These are phyloP conservation scores for Melanotaenia boesemani DNA, from an alignment of 2,797 vertebrate genomes.

Conservation along the genomic window DNA sequence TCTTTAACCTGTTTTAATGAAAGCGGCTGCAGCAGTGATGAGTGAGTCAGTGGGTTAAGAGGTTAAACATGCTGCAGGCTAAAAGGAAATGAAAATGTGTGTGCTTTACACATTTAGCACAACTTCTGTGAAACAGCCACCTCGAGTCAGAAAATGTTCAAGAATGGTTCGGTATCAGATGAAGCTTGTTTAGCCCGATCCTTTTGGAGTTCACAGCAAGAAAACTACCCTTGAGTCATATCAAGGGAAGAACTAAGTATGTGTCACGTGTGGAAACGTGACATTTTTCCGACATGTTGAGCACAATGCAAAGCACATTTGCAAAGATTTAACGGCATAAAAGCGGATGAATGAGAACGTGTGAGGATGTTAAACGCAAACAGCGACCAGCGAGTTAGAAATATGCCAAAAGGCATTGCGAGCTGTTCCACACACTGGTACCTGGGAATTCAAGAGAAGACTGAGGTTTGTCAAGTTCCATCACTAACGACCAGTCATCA, in stretches of 20 bases:
- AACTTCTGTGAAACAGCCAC: constrained; percentile 26
- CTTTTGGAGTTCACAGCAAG: constrained; percentile 20
- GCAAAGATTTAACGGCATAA: constrained; percentile 18
- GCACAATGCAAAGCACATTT: constrained; percentile 19
- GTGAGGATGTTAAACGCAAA: constrained; percentile 19
- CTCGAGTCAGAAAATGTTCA: constrained; percentile 33
- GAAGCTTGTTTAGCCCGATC: constrained; percentile 2
- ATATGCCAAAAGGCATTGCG: constrained; percentile 38
- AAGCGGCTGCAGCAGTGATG: constrained; percentile 19
- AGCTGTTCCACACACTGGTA: constrained; percentile 56
- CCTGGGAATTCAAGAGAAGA: constrained; percentile 64
- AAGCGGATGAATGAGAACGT: constrained; percentile 39
- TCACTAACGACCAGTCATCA: constrained; percentile 78
- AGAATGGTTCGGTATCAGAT: background rate
- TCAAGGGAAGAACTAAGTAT: constrained; percentile 36
- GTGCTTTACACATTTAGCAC: constrained; percentile 35
- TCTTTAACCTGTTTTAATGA: constrained; percentile 9
- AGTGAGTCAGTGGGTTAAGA: constrained; percentile 15
- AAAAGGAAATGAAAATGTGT: constrained; percentile 23
- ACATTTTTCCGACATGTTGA: constrained; percentile 23
- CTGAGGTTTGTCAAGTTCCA: constrained; percentile 61
- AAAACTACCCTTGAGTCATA: constrained; percentile 32
- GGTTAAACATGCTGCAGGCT: constrained; percentile 17
- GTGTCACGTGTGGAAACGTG: background rate
- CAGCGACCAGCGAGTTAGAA: constrained; percentile 16